Base-by-base conservation (phyloP, 2,113 vertebrate genomes). In the Phalacrocorax aristotelis region DNA sequence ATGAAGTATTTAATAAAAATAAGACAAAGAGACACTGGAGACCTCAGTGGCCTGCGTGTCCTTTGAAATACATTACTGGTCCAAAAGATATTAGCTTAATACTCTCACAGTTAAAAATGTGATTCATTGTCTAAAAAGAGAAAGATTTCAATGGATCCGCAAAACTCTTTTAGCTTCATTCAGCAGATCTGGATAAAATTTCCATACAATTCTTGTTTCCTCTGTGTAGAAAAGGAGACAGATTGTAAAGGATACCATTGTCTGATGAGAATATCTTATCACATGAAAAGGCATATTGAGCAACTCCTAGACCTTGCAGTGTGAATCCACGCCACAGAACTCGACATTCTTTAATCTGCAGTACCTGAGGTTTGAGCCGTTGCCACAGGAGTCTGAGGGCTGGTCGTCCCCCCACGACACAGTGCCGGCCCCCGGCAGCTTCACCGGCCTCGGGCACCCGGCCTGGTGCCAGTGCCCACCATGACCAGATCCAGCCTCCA, bases 1-100 rank as follows among this genome's bases (percentile, higher is more conserved):
- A 98, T 95, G 89, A 97, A 97, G 96, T 94, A 97, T 96, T 98
- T 98, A 96, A 97, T 97, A 96, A 97, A 97, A 91, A 77, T 52
- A 97, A 97, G 93, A 96, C 94, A 96, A 98, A 96, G 93, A 95
- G 91, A 74, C 95, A 87, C 52, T 60, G 68, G 93, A 97, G 97
- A 93, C 87, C 77, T 95, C 6, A 3, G 74, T 64, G 94, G 16
- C 77, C 95, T 78, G 60, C 89, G 68, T 77, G 97, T 66, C 97
- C 95, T 97, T 96, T 97, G 93, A 94, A 98, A 93, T 76, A 85
- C 85, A 82, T 93, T 89, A 72, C 71, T 89, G 65, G 55, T 42
- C 93, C 94, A 84, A 93, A 90, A 97, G 95, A 94, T 95, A 96
- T 97, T 92, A 94, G 71, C 89, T 95, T 95, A 97, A 97, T 95